Evolutionary conservation across 2,113 vertebrate genomes (phyloP).

Genomic region (Menura novaehollandiae): DNA sequence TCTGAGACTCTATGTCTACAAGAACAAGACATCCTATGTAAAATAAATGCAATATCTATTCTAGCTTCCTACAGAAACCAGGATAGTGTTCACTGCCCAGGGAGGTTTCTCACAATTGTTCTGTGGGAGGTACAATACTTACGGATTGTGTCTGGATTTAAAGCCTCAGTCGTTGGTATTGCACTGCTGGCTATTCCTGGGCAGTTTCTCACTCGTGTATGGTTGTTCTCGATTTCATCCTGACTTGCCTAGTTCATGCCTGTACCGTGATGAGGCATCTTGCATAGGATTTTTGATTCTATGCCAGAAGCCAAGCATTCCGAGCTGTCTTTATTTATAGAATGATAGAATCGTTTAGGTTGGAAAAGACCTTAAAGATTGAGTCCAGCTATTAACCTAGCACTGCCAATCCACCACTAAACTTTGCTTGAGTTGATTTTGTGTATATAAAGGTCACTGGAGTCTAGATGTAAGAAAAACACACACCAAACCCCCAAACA

Average conservation of each 20-base stretch:
- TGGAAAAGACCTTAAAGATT: neutral
- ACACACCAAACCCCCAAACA: neutral
- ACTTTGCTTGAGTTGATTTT: neutral
- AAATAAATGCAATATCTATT: neutral
- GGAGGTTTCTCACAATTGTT: neutral
- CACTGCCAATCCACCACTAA: neutral
- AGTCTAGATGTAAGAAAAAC: neutral
- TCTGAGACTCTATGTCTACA: neutral
- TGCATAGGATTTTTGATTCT: constrained; percentile 24
- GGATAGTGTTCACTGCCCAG: neutral
- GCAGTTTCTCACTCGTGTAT: neutral
- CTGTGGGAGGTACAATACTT: neutral
- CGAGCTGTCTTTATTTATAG: constrained; percentile 29
- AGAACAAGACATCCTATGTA: neutral
- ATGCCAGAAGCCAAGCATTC: constrained; percentile 39
- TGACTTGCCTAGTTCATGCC: neutral
- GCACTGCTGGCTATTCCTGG: neutral
- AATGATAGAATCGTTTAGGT: neutral
- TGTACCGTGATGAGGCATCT: neutral
- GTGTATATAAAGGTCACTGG: neutral
- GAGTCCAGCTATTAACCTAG: neutral
- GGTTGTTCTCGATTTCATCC: neutral
- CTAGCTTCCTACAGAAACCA: neutral
- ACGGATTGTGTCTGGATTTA: neutral
- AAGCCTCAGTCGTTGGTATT: neutral